phyloP scores from a whole-genome alignment of 2,797 vertebrate species.

The Chanos chanos region DNA sequence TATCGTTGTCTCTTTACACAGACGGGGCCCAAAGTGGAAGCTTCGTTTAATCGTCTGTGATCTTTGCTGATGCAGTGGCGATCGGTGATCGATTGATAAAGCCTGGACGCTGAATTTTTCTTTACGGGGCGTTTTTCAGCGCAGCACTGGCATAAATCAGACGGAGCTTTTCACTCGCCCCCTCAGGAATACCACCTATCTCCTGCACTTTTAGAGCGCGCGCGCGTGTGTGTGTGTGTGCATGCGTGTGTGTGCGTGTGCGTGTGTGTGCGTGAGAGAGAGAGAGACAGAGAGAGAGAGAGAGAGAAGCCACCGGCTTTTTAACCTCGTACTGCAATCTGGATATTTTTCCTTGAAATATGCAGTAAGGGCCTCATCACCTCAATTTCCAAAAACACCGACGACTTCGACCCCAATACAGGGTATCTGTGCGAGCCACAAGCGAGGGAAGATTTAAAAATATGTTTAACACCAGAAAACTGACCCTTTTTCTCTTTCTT shows the following conservation, averaged over 20 bases:
- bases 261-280: not conserved
- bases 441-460: too few relatives aligned
- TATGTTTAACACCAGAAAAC: too few relatives aligned
- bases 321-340: too few relatives aligned
- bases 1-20: too few relatives aligned
- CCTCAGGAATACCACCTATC: constrained; percentile 15
- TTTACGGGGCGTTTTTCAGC: constrained; percentile 53
- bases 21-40: too few relatives aligned
- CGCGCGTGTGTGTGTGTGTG: not conserved
- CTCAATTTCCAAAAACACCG: too few relatives aligned
- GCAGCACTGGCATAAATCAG: constrained; percentile 60
- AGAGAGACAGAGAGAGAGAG: constrained; percentile 26
- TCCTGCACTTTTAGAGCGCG: constrained; percentile 1
- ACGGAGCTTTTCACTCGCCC: constrained; percentile 27
- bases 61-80: constrained; percentile 28
- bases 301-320: constrained; percentile 18
- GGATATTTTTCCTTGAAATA: too few relatives aligned
- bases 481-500: too few relatives aligned
- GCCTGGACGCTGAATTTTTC: constrained; percentile 45
- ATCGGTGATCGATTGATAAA: constrained; percentile 51
- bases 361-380: too few relatives aligned
- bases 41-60: not conserved
- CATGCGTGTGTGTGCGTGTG: not conserved
- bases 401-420: too few relatives aligned
- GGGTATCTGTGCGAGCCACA: too few relatives aligned